phyloP scores from a whole-genome alignment of 2,797 vertebrate genomes.

The Pseudochaenichthys georgianus region DNA sequence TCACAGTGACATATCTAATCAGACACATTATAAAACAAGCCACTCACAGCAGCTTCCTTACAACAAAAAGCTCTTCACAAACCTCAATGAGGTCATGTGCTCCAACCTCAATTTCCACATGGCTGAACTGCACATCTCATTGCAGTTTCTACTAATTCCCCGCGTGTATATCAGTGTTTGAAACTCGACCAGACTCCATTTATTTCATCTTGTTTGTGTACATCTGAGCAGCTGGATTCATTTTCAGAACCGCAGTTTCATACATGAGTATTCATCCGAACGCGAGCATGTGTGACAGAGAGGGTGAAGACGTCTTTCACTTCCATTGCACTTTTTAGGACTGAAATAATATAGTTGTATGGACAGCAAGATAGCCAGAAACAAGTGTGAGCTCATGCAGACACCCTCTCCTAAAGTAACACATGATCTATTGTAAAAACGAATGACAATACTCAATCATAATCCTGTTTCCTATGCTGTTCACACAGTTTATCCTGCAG shows the following conservation, averaged over 20 bases:
- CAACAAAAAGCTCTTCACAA: slow-evolving; percentile 12
- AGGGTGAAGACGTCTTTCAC: not conserved
- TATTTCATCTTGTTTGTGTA: slow-evolving; percentile 1
- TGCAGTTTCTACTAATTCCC: slow-evolving; percentile 5
- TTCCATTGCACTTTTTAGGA: not conserved
- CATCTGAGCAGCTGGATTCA: slow-evolving; percentile 27
- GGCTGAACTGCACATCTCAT: not conserved
- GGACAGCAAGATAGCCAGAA: not conserved
- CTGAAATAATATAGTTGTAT: not conserved
- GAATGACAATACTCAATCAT: slow-evolving; percentile 23
- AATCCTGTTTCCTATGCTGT: slow-evolving; percentile 26
- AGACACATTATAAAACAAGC: slow-evolving; percentile 25
- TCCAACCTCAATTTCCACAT: slow-evolving; percentile 5
- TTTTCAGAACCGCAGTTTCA: not conserved
- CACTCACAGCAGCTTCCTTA: slow-evolving; percentile 14
- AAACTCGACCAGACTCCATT: slow-evolving; percentile 12
- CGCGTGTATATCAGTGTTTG: not conserved
- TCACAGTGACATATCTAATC: slow-evolving; percentile 22
- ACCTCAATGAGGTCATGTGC: not conserved
- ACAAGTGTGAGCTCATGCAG: slow-evolving; percentile 19
- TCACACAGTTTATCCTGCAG: slow-evolving; percentile 28
- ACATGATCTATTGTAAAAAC: slow-evolving; percentile 31
- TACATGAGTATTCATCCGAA: not conserved
- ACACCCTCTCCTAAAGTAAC: slow-evolving; percentile 18
- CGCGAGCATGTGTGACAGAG: not conserved